Conservation (phyloP, 2,888 invertebrate species). For the Diabrotica balteata region DNA sequence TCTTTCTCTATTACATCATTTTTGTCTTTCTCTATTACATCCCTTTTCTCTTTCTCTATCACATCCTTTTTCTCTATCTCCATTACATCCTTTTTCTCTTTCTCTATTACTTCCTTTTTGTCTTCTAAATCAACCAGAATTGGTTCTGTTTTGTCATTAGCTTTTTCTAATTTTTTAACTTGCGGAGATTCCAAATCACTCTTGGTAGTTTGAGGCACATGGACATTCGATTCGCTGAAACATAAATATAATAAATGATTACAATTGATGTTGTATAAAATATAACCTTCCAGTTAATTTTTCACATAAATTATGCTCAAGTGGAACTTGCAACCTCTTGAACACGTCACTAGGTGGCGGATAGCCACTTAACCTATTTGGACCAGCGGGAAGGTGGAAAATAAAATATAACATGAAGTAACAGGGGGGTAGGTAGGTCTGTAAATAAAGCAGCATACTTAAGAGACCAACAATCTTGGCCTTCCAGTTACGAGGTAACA, state of each 20-base stretch:
- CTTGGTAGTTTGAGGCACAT: slow-evolving; percentile 33
- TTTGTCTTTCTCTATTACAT: slow-evolving; percentile 5
- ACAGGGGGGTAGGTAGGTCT: too few species aligned
- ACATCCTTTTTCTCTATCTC: background rate
- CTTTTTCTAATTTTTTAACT: slow-evolving; percentile 6
- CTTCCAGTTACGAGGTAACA: too few species aligned
- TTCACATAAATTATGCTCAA: too few species aligned
- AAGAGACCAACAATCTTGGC: too few species aligned
- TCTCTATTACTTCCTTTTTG: slow-evolving; percentile 3
- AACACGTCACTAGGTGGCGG: too few species aligned
- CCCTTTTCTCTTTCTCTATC: slow-evolving; percentile 3
- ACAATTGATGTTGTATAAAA: too few species aligned
- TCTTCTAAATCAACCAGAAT: slow-evolving; percentile 8
- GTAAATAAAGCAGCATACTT: too few species aligned
- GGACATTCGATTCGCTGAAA: slow-evolving; percentile 33
- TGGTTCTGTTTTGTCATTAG: background rate
- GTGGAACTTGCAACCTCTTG: too few species aligned
- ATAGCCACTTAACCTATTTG: too few species aligned
- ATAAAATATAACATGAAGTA: too few species aligned
- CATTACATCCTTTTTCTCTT: background rate
- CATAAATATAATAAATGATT: background rate
- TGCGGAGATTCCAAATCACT: slow-evolving; percentile 31
- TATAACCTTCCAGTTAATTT: too few species aligned
- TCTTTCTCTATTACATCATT: slow-evolving; percentile 1
- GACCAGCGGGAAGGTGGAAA: too few species aligned